A percentile compares a stretch with the other conserved stretches of the same genome.
phyloP scores from a whole-genome alignment of 2,888 invertebrate species.

The Melangyna quadrimaculata region DNA sequence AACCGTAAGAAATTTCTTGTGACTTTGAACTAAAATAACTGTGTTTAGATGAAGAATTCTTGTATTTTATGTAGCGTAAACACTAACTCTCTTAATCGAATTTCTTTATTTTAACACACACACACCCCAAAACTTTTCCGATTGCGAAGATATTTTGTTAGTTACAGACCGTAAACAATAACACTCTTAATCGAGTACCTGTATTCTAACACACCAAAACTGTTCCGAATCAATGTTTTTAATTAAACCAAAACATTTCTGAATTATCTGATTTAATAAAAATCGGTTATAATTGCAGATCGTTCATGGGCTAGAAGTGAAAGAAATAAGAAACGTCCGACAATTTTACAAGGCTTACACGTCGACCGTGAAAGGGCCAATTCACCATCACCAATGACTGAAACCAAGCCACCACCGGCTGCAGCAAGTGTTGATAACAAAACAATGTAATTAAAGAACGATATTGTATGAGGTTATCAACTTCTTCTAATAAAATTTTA shows the following conservation, averaged over 20 bases:
- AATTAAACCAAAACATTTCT: not conserved
- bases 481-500: not conserved
- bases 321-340: conserved; percentile 89
- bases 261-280: not conserved
- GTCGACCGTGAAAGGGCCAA: conserved; percentile 88
- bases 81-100: not conserved
- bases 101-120: not conserved
- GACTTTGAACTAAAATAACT: conserved; percentile 30
- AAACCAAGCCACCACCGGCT: conserved; percentile 74
- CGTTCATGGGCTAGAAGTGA: conserved; percentile 94
- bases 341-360: conserved; percentile 88
- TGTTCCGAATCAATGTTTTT: not conserved
- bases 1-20: conserved; percentile 31
- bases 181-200: not conserved
- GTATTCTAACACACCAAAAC: not conserved
- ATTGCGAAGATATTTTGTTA: not conserved
- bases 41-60: not conserved
- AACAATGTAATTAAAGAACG: conserved; percentile 83
- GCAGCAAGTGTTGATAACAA: conserved; percentile 82
- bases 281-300: conserved; percentile 82
- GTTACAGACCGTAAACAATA: not conserved
- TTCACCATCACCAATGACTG: conserved; percentile 85
- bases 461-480: not conserved
- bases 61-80: not conserved
- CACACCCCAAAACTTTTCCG: not conserved